Evolutionary conservation across 35 echinoderm and acorn worm genomes (phyloP).

Genomic region (Strongylocentrotus purpuratus): DNA sequence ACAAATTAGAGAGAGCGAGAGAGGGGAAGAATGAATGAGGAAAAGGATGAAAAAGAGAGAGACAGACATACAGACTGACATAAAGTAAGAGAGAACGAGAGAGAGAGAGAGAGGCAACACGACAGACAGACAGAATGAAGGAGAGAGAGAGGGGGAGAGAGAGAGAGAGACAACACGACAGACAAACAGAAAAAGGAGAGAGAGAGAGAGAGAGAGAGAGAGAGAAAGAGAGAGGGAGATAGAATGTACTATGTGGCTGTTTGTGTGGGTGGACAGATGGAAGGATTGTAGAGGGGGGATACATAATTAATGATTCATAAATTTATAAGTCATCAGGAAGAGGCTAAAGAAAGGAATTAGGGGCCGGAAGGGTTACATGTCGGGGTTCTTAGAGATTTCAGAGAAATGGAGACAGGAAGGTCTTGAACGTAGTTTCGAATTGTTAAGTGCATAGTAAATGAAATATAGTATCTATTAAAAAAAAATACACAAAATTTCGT

Average conservation of each 20-base stretch:
- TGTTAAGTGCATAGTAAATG: too few relatives aligned
- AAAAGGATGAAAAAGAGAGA: neutral
- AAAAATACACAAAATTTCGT: too few relatives aligned
- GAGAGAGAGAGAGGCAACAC: too few relatives aligned
- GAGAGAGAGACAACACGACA: neutral
- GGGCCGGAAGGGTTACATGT: neutral
- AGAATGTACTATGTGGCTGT: neutral
- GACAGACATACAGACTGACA: neutral
- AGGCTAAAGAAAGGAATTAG: neutral
- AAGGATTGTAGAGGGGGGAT: neutral
- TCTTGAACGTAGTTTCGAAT: too few relatives aligned
- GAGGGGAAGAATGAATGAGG: too few relatives aligned
- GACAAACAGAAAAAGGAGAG: neutral
- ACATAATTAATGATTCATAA: conserved; percentile 14
- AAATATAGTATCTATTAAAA: too few relatives aligned
- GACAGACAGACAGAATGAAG: neutral
- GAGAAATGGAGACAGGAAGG: neutral
- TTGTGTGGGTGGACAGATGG: neutral
- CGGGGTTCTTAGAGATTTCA: neutral
- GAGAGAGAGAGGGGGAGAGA: neutral
- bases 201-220: neutral
- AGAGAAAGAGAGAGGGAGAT: neutral
- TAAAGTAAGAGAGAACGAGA: too few relatives aligned
- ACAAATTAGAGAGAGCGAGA: too few relatives aligned
- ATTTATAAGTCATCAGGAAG: neutral